Evolutionary conservation across 2,797 vertebrate species (phyloP), one percentile per base, ranked within the genome.

Genomic region (Cuniculus paca): DNA sequence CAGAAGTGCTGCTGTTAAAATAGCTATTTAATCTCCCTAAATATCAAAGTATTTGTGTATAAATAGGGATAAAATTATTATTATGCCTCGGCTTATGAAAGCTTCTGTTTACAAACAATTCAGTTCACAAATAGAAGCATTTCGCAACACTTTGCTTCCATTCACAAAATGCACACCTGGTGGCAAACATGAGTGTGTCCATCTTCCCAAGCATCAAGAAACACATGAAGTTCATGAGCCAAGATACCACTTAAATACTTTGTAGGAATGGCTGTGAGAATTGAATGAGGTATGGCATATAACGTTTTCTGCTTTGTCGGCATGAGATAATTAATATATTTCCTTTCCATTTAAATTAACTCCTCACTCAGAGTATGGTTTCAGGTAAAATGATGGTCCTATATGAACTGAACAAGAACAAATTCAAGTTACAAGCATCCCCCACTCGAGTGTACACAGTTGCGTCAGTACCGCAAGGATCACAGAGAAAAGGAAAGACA

Each of bases 51-150:
- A 13, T 72, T 90, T 84, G 22, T 82, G 61, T 78, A 34, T 92
- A 96, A 97, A 86, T 22, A 85, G 17, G 20, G 14, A 83, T 96
- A 68, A 95, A 97, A 86, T 86, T 45, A 45, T 45, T 26, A 22
- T 26, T 2, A 74, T 16, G 22, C 22, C 2, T 72, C 36, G 5
- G 36, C 17, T 72, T 36, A 72, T 26, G 36, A 42, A 42, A 72
- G 70, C 22, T 42, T 26, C 70, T 36, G 17, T 68, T 36, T 36
- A 68, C 19, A 70, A 22, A 22, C 19, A 70, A 39, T 22, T 72
- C 2, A 11, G 36, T 74, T 74, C 9, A 11, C 70, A 26, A 72
- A 26, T 74, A 28, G 39, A 45, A 74, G 39, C 5, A 26, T 45
- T 26, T 0, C 0, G 72, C 42, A 48, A 28, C 14, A 31, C 16